Base-by-base conservation (phyloP, 2,113 vertebrate genomes). In the Suricata suricatta region DNA sequence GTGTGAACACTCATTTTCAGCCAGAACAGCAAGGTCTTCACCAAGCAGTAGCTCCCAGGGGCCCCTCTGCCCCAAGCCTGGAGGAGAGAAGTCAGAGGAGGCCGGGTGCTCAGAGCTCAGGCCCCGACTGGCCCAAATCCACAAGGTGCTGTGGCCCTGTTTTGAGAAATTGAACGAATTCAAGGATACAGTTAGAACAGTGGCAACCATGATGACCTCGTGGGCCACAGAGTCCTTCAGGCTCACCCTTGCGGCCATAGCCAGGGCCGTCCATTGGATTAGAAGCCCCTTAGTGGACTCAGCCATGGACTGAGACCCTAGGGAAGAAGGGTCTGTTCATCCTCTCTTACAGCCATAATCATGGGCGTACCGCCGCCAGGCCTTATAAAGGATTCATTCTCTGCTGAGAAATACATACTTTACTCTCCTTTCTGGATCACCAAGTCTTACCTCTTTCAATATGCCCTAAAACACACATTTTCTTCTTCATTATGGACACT, bases 1-100 rank as follows among this genome's bases (percentile, higher is more conserved):
- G 74, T 17, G 69, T 9, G 19, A 21, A 25, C 0, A 0, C 16
- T 54, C n/a, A 14, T 50, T 66, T 15, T 60, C 50, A 68, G 25
- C 66, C 14, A 29, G 23, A 15, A 9, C 25, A 19, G 76, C 21
- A 60, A 41, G 10, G 9, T n/a, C 69, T 12, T 17, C 6, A 19
- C 13, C 11, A 31, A 23, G 17, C 11, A 1, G 0, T 5, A 17
- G 9, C 29, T n/a, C 19, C 12, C 35, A 5, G 0, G 1, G 21
- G 47, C 83, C 14, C 57, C 21, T n/a, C 9, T 10, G 27, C 64
- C 52, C 15, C 31, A 13, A 35, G n/a, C 4, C 4, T 9, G 8
- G 5, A 8, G 27, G 2, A 14, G 10, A 27, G 50, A 64, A 85
- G 15, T 5, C 9, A 9, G 57, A 8, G 13, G 38, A 10, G 1